Conservation (phyloP, 2,888 invertebrate genomes). For the Sarcophaga carnaria region DNA sequence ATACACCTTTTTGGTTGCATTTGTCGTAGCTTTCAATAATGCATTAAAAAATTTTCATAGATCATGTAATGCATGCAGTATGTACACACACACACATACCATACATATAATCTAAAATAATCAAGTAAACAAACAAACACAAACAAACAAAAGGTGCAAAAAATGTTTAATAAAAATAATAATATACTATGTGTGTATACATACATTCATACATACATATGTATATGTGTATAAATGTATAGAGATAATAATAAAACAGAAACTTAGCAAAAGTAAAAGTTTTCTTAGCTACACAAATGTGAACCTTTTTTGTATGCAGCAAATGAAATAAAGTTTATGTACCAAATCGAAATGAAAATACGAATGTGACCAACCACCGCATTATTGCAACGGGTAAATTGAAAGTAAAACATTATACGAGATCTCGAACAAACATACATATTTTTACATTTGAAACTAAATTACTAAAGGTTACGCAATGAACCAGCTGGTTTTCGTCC, state of each 20-base stretch:
- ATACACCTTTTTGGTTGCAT: constrained; percentile 5
- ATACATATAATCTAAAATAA: constrained; percentile 1
- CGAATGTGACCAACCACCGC: constrained; percentile 37
- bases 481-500: too few species aligned
- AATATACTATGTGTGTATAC: too few species aligned
- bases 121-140: not conserved
- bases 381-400: too few species aligned
- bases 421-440: too few species aligned
- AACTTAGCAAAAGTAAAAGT: constrained; percentile 59
- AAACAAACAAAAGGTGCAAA: constrained; percentile 19
- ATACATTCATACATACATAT: too few species aligned
- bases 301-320: too few species aligned
- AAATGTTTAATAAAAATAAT: not conserved
- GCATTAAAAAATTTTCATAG: constrained; percentile 28
- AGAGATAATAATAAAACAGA: not conserved
- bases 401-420: too few species aligned
- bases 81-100: too few species aligned
- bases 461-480: too few species aligned
- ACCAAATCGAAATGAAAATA: not conserved
- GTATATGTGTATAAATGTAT: too few species aligned
- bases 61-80: constrained; percentile 8
- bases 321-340: constrained; percentile 25
- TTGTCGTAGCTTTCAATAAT: not conserved
- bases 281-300: constrained; percentile 26
- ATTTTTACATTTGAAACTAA: too few species aligned